Conservation (phyloP, 1,140 invertebrate genomes). For the Drosophila arawakana region DNA sequence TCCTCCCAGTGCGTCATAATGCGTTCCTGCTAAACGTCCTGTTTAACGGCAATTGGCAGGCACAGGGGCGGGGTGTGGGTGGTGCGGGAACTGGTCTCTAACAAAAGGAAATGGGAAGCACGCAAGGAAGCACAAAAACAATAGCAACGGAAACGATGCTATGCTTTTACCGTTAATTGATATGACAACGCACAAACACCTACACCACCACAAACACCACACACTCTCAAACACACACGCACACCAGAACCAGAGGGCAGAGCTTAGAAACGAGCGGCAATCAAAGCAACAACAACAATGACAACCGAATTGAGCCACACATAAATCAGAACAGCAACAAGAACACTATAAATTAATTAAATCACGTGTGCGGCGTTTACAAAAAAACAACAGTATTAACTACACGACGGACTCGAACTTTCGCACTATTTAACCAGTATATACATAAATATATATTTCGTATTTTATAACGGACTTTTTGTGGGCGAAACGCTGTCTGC, state of each 20-base stretch:
- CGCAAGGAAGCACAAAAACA: slow-evolving; percentile 50
- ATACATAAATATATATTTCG: slow-evolving; percentile 13
- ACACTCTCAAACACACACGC: background rate
- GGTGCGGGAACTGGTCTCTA: background rate
- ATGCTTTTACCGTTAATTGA: slow-evolving; percentile 49
- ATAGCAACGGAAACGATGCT: slow-evolving; percentile 42
- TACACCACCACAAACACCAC: background rate
- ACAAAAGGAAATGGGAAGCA: slow-evolving; percentile 30
- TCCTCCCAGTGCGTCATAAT: slow-evolving; percentile 88
- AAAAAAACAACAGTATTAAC: slow-evolving; percentile 9
- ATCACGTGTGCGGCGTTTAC: slow-evolving; percentile 27
- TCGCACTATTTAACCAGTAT: slow-evolving; percentile 28
- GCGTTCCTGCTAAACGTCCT: slow-evolving; percentile 15
- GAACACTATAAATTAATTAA: slow-evolving; percentile 41
- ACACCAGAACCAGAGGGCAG: background rate
- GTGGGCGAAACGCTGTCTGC: slow-evolving; percentile 26
- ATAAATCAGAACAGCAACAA: background rate
- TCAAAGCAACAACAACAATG: slow-evolving; percentile 28
- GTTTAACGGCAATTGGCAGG: slow-evolving; percentile 4
- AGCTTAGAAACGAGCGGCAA: slow-evolving; percentile 27
- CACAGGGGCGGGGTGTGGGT: slow-evolving; percentile 3
- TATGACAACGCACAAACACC: slow-evolving; percentile 35
- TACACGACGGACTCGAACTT: slow-evolving; percentile 9
- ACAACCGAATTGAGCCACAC: slow-evolving; percentile 36
- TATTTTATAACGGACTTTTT: background rate